Conservation (phyloP, 1,140 invertebrate species). For the Nymphalis io region DNA sequence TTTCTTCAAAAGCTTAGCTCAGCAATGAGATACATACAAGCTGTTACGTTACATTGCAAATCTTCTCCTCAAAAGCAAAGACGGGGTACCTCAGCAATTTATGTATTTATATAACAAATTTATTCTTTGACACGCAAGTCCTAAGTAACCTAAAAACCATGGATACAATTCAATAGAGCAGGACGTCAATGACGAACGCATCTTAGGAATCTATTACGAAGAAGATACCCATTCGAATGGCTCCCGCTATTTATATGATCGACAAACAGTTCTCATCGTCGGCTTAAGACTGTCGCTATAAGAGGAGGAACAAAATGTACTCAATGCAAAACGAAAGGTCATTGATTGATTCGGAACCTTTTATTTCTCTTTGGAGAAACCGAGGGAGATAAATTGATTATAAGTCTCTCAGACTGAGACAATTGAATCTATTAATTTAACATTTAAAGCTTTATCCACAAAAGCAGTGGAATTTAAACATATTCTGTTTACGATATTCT, state of each 20-base stretch:
- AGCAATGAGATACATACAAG: too few species aligned
- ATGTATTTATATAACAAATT: not conserved
- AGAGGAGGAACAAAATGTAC: not conserved
- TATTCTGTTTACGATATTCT: too few species aligned
- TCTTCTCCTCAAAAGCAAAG: too few species aligned
- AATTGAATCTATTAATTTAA: not conserved
- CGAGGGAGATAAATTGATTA: not conserved
- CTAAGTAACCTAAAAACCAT: not conserved
- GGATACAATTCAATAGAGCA: not conserved
- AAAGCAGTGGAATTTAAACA: too few species aligned
- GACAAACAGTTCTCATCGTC: slow-evolving; percentile 6
- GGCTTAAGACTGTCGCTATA: not conserved
- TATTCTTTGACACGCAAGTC: not conserved
- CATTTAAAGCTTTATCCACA: too few species aligned
- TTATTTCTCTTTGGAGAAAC: not conserved
- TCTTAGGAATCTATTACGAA: slow-evolving; percentile 3
- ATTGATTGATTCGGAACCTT: not conserved
- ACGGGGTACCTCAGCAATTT: too few species aligned
- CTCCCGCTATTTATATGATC: slow-evolving; percentile 4
- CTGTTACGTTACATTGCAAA: too few species aligned
- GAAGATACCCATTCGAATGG: not conserved
- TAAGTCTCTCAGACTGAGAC: not conserved
- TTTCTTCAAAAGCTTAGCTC: too few species aligned
- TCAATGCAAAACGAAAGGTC: slow-evolving; percentile 7
- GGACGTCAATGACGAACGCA: slow-evolving; percentile 1